Evolutionary conservation across 2,113 vertebrate genomes (phyloP).

Genomic region (Orthonyx spaldingii): DNA sequence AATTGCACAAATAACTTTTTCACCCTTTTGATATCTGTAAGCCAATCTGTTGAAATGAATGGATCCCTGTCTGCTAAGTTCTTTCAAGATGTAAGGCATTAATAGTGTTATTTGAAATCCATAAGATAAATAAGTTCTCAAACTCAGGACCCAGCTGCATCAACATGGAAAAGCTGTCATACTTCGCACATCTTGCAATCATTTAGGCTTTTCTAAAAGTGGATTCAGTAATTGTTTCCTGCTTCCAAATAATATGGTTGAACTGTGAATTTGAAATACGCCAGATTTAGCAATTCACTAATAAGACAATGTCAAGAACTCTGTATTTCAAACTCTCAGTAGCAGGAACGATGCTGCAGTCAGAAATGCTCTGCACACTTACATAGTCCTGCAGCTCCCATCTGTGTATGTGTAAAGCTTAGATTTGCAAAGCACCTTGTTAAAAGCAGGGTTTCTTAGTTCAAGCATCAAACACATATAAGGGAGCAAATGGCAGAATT

Average conservation of each 20-base stretch:
- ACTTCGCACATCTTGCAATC: not conserved
- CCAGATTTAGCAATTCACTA: not conserved
- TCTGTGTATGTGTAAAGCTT: not conserved
- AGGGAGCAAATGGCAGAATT: not conserved
- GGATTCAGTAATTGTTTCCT: constrained; percentile 6
- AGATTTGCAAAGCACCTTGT: not conserved
- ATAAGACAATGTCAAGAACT: not conserved
- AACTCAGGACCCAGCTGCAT: not conserved
- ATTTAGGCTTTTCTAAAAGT: not conserved
- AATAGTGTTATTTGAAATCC: not conserved
- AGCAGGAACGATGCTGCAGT: not conserved
- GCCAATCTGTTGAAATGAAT: not conserved
- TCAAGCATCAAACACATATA: not conserved
- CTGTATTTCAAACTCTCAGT: not conserved
- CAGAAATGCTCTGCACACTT: not conserved
- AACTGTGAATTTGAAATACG: not conserved
- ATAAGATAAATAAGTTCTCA: not conserved
- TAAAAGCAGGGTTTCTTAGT: not conserved
- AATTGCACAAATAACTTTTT: not conserved
- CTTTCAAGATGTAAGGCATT: not conserved
- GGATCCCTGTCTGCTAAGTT: not conserved
- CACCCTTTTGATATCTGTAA: not conserved
- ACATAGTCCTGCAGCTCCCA: not conserved
- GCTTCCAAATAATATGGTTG: not conserved
- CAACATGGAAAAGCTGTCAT: not conserved